Percentiles rank a stretch among this genome's conserved stretches.
These are phyloP conservation scores for Apteryx mantelli DNA, from an alignment of 2,113 vertebrate species.

Conservation along the genomic window DNA sequence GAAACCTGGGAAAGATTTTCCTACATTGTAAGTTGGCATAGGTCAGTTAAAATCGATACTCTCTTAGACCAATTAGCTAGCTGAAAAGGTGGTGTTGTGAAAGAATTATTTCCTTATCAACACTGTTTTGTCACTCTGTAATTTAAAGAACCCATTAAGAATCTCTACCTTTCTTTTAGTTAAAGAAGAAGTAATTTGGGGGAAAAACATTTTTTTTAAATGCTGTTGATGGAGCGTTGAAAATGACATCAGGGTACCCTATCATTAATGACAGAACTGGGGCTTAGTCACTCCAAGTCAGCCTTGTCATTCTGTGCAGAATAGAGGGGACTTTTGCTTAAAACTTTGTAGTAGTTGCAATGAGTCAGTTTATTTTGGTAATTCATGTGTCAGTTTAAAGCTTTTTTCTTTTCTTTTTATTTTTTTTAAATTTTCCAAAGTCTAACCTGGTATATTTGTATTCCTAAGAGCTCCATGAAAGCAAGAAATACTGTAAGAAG, in stretches of 20 bases:
- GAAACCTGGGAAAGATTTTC: neutral
- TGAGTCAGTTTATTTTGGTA: neutral
- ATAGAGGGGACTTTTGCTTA: neutral
- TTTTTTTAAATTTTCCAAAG: neutral
- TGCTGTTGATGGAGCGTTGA: neutral
- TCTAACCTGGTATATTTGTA: neutral
- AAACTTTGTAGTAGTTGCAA: neutral
- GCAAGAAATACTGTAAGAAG: neutral
- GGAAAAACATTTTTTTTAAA: neutral
- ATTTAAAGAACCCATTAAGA: neutral
- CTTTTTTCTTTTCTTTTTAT: neutral
- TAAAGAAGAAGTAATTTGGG: neutral
- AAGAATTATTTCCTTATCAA: neutral
- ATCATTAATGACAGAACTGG: neutral
- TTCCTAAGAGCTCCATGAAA: slow-evolving; percentile 6
- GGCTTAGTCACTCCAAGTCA: neutral
- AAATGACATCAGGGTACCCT: neutral
- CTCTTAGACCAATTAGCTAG: neutral
- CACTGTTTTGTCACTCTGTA: neutral
- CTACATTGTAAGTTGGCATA: neutral
- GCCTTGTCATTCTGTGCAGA: neutral
- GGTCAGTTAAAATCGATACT: neutral
- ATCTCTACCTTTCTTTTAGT: neutral
- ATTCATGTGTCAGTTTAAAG: neutral
- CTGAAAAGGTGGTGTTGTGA: neutral